Conservation (phyloP, 2,888 invertebrate species). For the Rhimphoctona megacephalus region DNA sequence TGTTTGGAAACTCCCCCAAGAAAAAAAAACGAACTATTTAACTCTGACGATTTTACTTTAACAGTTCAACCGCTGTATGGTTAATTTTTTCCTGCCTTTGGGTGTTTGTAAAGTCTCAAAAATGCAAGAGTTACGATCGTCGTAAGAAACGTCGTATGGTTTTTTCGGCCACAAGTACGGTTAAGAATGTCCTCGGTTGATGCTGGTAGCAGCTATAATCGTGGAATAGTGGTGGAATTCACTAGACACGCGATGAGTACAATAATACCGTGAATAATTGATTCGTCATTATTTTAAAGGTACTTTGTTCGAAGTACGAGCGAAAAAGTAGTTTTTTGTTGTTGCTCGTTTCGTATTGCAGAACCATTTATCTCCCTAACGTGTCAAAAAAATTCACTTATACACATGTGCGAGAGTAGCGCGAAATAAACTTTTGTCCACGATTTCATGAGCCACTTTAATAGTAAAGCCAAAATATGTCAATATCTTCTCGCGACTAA, state of each 20-base stretch:
- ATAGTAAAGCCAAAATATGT: not conserved
- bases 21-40: slow-evolving; percentile 18
- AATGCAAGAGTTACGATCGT: not conserved
- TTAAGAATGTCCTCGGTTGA: not conserved
- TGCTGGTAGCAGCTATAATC: not conserved
- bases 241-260: not conserved
- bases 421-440: not conserved
- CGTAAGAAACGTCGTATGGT: not conserved
- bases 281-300: slow-evolving; percentile 29
- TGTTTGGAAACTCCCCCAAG: slow-evolving; percentile 24
- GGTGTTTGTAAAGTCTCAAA: slow-evolving; percentile 6
- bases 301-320: not conserved
- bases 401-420: not conserved
- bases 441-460: not conserved
- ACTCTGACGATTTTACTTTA: slow-evolving; percentile 20
- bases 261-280: slow-evolving; percentile 40
- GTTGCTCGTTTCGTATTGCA: not conserved
- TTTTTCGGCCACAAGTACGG: not conserved
- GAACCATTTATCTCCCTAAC: not conserved
- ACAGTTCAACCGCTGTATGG: slow-evolving; percentile 41
- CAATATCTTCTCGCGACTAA: not conserved
- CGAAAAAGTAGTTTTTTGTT: not conserved
- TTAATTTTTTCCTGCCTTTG: not conserved
- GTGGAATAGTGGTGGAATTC: slow-evolving; percentile 16
- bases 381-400: slow-evolving; percentile 3